phyloP scores from a whole-genome alignment of 1,140 invertebrate species.

The Doryteuthis pealeii region DNA sequence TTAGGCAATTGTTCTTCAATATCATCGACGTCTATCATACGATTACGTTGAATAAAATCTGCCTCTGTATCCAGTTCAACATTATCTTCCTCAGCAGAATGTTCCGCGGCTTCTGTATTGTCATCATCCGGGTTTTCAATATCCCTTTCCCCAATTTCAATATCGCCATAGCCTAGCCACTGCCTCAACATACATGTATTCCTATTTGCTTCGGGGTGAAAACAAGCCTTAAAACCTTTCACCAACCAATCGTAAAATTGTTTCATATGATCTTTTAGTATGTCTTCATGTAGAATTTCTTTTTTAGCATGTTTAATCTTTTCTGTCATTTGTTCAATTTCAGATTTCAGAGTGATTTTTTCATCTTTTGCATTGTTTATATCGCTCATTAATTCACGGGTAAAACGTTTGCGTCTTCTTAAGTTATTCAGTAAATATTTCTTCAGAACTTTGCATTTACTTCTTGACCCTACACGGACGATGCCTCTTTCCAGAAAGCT shows the following conservation, averaged over 20 bases:
- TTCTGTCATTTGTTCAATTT: constrained; percentile 31
- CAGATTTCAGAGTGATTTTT: constrained; percentile 21
- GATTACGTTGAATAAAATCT: constrained; percentile 12
- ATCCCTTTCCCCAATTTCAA: background rate
- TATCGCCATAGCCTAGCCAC: constrained; percentile 31
- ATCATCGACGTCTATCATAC: background rate
- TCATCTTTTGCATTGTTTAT: constrained; percentile 24
- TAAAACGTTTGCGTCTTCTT: background rate
- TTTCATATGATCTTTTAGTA: constrained; percentile 32
- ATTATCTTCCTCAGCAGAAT: background rate
- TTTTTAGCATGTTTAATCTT: constrained; percentile 32
- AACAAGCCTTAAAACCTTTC: constrained; percentile 17
- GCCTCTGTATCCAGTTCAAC: background rate
- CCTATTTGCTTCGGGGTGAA: constrained; percentile 6
- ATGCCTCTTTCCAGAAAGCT: constrained; percentile 56
- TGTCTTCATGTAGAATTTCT: constrained; percentile 32
- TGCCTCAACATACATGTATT: constrained; percentile 22
- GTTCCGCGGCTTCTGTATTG: background rate
- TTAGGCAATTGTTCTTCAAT: no score
- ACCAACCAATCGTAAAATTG: constrained; percentile 19
- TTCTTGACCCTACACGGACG: constrained; percentile 74
- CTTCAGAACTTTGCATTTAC: constrained; percentile 59
- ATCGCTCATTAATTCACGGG: background rate
- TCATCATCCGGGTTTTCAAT: background rate
- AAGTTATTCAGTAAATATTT: constrained; percentile 29